These are phyloP conservation scores for Acanthurus tractus DNA, from an alignment of 2,797 vertebrate genomes.

Conservation along the genomic window DNA sequence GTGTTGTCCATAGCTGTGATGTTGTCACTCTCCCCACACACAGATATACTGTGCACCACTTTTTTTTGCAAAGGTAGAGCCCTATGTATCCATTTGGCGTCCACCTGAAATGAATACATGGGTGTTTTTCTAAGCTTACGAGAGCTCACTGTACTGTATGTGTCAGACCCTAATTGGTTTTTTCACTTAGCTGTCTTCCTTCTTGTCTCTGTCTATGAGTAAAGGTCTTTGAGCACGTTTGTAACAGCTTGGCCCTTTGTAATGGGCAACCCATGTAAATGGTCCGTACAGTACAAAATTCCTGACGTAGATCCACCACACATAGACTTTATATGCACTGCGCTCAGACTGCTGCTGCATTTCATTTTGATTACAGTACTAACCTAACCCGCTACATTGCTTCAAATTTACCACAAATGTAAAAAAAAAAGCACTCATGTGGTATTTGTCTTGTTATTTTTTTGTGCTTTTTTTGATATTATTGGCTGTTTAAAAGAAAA, in stretches of 20 bases:
- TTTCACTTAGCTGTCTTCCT: conserved; percentile 69
- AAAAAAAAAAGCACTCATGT: conserved; percentile 66
- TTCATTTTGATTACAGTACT: conserved; percentile 77
- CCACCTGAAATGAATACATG: conserved; percentile 80
- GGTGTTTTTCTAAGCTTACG: conserved; percentile 50
- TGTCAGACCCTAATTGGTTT: conserved; percentile 76
- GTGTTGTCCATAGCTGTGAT: conserved; percentile 73
- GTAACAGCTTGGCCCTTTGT: conserved; percentile 79
- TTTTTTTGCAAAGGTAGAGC: conserved; percentile 59
- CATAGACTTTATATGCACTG: conserved; percentile 54
- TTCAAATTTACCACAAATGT: conserved; percentile 73
- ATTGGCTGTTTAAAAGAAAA: conserved; percentile 60
- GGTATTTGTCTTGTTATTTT: conserved; percentile 73
- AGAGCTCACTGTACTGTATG: conserved; percentile 68
- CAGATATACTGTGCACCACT: conserved; percentile 73
- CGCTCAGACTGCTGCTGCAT: conserved; percentile 72
- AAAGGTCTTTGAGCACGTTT: conserved; percentile 76
- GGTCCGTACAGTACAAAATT: conserved; percentile 83
- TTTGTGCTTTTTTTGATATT: conserved; percentile 70
- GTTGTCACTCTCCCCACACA: conserved; percentile 65
- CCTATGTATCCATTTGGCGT: conserved; percentile 81
- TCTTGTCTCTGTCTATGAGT: conserved; percentile 81
- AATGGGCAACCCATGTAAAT: conserved; percentile 89
- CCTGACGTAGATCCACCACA: conserved; percentile 61
- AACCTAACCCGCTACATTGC: conserved; percentile 76